Base-by-base conservation (phyloP, 2,888 invertebrate genomes). In the Dendrolimus pini region DNA sequence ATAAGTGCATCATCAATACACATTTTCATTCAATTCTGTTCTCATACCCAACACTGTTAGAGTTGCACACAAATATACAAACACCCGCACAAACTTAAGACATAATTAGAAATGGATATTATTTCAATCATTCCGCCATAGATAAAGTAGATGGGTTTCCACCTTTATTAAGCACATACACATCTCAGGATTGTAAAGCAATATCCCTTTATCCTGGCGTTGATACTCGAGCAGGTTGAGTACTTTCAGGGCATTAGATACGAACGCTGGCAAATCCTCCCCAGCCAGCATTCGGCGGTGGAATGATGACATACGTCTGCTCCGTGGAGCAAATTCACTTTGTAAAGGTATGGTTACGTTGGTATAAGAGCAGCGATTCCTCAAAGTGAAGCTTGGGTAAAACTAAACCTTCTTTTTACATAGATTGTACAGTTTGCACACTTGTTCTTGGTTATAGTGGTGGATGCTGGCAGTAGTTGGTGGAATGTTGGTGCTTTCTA, bases 291-390 rank as follows among this genome's bases (percentile, higher is more conserved):
- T 59, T 59, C 57, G 58, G 61, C 57, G 57, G 59, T 59, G 60
- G 62, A 62, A 67, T 66, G 62, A 68, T 69, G 69, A 69, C 69
- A 68, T 68, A 68, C 62, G 65, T 61, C 58, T 60, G 14, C 59
- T 62, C 61, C 69, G 66, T 66, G 69, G 54, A 61, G 55, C 59
- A 61, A 57, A 59, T 55, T 57, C 54, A 54, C 57, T 59, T 58
- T 58, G 58, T 58, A 41, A 9, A 53, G 56, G 41, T 14, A 14
- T 8, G 55, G 52, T 12, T 55, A n/a, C 41, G 30, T 60, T 61
- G 56, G 18, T 41, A 14, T 14, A 18, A 56, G 57, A 54, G 47
- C 7, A 61, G 62, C 64, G 64, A 53, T 14, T 47, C 8, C 2
- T 9, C 7, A 47, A 47, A 6, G 30, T 30, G 30, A 30, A 30